Evolutionary conservation across 2,888 invertebrate species (phyloP), one percentile per base, ranked within the genome.

Genomic region (Strigamia maritima): DNA sequence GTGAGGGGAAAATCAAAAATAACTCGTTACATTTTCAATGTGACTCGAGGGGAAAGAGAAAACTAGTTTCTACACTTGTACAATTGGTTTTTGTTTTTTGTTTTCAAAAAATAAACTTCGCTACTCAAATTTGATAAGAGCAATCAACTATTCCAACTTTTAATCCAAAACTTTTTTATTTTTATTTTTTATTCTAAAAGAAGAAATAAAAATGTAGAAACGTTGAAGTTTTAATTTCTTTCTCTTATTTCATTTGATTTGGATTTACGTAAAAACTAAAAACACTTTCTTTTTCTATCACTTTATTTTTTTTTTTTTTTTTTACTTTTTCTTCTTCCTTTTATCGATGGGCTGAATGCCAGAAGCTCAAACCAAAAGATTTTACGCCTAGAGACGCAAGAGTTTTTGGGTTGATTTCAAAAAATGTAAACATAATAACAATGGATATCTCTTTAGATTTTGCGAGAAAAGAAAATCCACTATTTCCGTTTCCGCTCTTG

Each of bases 21-120:
- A 65, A 65, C 60, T 65, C 60, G 60, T 65, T 65, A 65, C 60
- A 65, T 65, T 65, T 65, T 65, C 60, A 65, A 65, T 65, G 60
- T 65, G 60, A 65, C 60, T 65, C 60, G 60, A 65, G 60, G 60
- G 60, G 12, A 65, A 60, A 19, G 60, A 65, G 60, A 65, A 65
- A 65, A 65, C 60, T 24, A 65, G 22, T 65, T 65, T 65, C 60
- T 22, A 65, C 60, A 44, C 60, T 65, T 19, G 22, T 65, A 24
- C 60, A 24, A 65, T 24, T 65, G 60, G 24, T 65, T 65, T 65
- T 65, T 65, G 60, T 65, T 65, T 65, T 65, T 65, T 65, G 60
- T 65, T 65, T 65, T 65, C 60, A 8, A 65, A 65, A 24, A 65
- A 65, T 65, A 65, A 65, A 65, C 60, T 65, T 24, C 0, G 22